Conservation (phyloP, 1,140 invertebrate genomes). For the Ditylenchus dipsaci region DNA sequence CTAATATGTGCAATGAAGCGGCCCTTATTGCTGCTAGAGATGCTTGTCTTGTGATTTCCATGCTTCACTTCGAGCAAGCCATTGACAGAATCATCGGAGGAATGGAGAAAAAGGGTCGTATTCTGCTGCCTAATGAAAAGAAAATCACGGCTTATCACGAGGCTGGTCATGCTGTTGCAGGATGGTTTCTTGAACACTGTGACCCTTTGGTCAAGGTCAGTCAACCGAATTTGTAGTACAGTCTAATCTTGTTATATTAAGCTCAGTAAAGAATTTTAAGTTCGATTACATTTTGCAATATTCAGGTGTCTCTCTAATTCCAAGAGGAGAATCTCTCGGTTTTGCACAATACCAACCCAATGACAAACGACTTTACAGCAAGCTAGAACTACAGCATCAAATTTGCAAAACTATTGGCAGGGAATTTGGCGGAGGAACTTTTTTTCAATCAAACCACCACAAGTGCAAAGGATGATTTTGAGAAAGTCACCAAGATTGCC, state of each 20-base stretch:
- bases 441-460: constrained; percentile 92
- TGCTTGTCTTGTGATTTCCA: constrained; percentile 70
- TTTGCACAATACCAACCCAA: constrained; percentile 98
- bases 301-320: constrained; percentile 70
- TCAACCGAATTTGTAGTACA: too few species aligned
- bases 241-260: too few species aligned
- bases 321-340: constrained; percentile 71
- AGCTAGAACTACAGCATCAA: constrained; percentile 73
- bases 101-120: constrained; percentile 98
- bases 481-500: constrained; percentile 77
- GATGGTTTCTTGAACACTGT: constrained; percentile 93
- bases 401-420: constrained; percentile 81
- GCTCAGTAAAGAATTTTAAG: too few species aligned
- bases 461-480: constrained; percentile 94
- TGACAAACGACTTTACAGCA: constrained; percentile 92
- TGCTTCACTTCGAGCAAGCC: constrained; percentile 92
- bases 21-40: constrained; percentile 70
- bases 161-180: constrained; percentile 94
- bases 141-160: constrained; percentile 97
- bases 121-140: constrained; percentile 96
- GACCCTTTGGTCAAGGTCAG: constrained; percentile 83
- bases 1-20: constrained; percentile 97
- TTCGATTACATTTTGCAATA: too few species aligned
- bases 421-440: constrained; percentile 87
- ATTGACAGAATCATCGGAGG: constrained; percentile 94